Percentiles rank a stretch among this genome's conserved stretches.
Conservation (phyloP, 2,113 vertebrate genomes). For the Crotalus horridus region DNA sequence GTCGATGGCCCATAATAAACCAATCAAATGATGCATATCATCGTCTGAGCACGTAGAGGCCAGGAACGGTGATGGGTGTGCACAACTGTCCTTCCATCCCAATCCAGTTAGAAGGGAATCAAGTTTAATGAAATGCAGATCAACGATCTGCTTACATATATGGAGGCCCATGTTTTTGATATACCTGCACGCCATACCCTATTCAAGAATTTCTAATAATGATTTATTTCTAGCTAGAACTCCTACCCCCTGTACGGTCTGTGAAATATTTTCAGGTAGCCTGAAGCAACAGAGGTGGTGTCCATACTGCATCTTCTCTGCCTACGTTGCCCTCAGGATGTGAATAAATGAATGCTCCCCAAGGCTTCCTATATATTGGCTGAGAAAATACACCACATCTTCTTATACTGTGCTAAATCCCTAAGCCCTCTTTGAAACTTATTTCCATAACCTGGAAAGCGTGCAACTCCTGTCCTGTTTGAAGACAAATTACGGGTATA, state of each 20-base stretch:
- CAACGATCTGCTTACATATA: neutral
- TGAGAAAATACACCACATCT: neutral
- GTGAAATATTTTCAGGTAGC: neutral
- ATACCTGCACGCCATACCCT: neutral
- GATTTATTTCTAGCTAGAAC: neutral
- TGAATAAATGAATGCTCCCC: neutral
- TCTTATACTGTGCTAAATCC: neutral
- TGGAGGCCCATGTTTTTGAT: neutral
- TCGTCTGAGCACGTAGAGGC: neutral
- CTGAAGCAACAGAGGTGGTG: neutral
- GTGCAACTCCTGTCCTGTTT: neutral
- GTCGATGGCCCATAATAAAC: neutral
- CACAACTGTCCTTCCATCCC: neutral
- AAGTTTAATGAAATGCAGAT: neutral
- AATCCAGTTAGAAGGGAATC: neutral
- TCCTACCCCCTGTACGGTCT: neutral
- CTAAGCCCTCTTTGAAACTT: neutral
- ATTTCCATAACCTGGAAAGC: neutral
- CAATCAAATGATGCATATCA: neutral
- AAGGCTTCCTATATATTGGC: neutral
- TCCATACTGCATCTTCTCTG: neutral
- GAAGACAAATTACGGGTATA: neutral
- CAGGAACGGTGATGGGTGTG: neutral
- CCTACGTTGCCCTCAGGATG: neutral
- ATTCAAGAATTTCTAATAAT: neutral